Evolutionary conservation across 2,113 vertebrate genomes (phyloP).

Genomic region (Andinoacara biseriatus): DNA sequence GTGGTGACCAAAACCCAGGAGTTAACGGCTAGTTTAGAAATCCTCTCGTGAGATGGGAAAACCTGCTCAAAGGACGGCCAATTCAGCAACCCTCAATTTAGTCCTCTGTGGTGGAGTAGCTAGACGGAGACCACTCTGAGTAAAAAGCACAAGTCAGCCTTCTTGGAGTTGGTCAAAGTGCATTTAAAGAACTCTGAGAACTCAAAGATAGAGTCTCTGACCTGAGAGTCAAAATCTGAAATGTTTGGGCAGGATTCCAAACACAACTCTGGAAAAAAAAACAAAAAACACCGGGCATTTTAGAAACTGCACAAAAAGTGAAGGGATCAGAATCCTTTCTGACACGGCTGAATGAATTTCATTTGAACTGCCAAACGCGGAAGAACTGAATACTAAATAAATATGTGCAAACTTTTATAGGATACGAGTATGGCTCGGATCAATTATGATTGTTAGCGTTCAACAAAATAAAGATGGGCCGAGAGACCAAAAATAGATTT

Average conservation of each 20-base stretch:
- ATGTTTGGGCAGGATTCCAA: not conserved
- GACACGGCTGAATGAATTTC: not conserved
- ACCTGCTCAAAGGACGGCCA: not conserved
- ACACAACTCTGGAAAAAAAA: not conserved
- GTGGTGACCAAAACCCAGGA: not conserved
- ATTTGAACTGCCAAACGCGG: not conserved
- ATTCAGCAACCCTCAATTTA: conserved; percentile 10
- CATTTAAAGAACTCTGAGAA: not conserved
- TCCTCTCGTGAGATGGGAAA: not conserved
- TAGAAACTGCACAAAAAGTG: not conserved
- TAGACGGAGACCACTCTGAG: not conserved
- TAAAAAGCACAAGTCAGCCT: not conserved
- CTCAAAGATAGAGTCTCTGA: not conserved
- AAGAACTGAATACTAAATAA: conserved; percentile 5
- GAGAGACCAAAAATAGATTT: conserved; percentile 31
- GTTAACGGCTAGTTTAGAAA: not conserved
- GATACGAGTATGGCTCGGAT: not conserved
- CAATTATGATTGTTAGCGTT: not conserved
- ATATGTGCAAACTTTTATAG: not conserved
- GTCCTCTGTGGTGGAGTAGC: not conserved
- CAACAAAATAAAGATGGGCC: not conserved
- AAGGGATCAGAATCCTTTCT: not conserved
- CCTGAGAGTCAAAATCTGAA: not conserved
- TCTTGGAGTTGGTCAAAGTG: not conserved
- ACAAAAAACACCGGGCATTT: not conserved